Evolutionary conservation across 2,888 invertebrate genomes (phyloP).

Genomic region (Petrolisthes manimaculis): DNA sequence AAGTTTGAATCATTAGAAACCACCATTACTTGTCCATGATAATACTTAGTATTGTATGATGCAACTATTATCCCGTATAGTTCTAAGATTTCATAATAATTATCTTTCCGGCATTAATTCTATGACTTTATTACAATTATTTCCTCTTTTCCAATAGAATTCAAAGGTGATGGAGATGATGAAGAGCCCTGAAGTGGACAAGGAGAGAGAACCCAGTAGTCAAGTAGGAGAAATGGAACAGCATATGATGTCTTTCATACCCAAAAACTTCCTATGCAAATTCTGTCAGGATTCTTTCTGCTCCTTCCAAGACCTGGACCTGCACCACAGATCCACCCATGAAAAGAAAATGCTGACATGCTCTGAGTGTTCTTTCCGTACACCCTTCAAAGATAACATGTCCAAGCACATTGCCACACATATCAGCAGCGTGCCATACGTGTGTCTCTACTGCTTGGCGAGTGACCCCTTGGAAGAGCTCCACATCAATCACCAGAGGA

Average conservation of each 20-base stretch:
- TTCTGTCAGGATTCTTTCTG: not conserved
- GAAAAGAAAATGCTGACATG: constrained; percentile 8
- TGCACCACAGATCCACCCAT: not conserved
- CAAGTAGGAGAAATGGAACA: not conserved
- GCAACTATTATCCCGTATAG: no score
- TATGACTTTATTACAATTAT: no score
- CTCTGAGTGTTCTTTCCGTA: constrained; percentile 24
- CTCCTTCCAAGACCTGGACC: not conserved
- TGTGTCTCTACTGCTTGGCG: constrained; percentile 19
- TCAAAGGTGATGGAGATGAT: not conserved
- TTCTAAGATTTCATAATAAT: no score
- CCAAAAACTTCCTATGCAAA: not conserved
- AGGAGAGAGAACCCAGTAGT: not conserved
- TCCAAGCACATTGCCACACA: not conserved
- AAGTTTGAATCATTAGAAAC: no score
- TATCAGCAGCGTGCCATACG: not conserved
- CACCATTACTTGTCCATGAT: no score
- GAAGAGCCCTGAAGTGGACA: not conserved
- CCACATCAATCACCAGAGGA: constrained; percentile 16
- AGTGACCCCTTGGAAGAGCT: not conserved
- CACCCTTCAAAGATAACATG: not conserved
- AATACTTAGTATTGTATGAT: no score
- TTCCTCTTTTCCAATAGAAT: not conserved
- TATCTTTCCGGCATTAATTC: no score
- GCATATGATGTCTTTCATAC: not conserved